Evolutionary conservation across 2,888 invertebrate species (phyloP).

Genomic region (Eumacrocentrus americanus): DNA sequence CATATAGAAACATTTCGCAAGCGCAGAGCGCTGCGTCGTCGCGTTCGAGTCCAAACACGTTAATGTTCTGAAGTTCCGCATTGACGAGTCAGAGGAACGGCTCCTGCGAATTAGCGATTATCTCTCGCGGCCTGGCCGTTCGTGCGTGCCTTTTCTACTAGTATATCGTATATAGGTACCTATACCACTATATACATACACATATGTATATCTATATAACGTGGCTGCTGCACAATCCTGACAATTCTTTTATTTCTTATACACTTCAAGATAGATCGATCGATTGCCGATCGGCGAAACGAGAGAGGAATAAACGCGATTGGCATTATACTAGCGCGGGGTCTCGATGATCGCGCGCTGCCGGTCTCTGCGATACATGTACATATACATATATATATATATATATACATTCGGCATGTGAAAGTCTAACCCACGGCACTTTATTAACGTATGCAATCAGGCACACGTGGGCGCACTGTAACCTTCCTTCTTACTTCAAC

Average conservation of each 20-base stretch:
- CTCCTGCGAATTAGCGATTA: conserved; percentile 6
- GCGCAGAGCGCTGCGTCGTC: not conserved
- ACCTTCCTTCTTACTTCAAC: conserved; percentile 30
- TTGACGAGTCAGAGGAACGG: conserved; percentile 6
- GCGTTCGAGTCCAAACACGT: conserved; percentile 4
- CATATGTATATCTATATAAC: not conserved
- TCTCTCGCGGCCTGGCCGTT: conserved; percentile 6
- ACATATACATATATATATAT: too few species aligned
- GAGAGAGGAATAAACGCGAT: conserved; percentile 18
- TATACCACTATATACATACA: not conserved
- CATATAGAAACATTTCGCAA: conserved; percentile 17
- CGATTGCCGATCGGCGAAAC: conserved; percentile 17
- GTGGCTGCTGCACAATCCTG: conserved; percentile 5
- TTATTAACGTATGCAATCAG: conserved; percentile 25
- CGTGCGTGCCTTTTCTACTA: conserved; percentile 9
- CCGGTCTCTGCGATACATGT: conserved; percentile 8
- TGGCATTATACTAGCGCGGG: conserved; percentile 18
- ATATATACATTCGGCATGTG: conserved; percentile 18
- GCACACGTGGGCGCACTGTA: conserved; percentile 38
- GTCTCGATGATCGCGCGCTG: too few species aligned
- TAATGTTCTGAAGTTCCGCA: conserved; percentile 14
- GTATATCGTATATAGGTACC: not conserved
- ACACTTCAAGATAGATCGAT: conserved; percentile 23
- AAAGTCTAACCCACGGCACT: conserved; percentile 18
- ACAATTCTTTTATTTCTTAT: conserved; percentile 1